These are phyloP conservation scores for Dexiosoma caninum DNA, from an alignment of 2,888 invertebrate species.

Conservation along the genomic window DNA sequence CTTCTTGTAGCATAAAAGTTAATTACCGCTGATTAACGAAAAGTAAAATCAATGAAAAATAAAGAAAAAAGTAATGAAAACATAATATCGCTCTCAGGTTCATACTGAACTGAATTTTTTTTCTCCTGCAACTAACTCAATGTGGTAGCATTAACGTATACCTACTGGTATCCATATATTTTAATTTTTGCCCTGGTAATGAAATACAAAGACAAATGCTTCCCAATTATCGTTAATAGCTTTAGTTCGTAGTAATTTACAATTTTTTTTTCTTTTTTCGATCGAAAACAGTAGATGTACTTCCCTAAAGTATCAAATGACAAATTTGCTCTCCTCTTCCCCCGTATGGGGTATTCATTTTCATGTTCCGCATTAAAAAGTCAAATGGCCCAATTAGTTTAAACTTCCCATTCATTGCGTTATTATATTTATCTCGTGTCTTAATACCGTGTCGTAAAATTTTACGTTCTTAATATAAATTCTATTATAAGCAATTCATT, in stretches of 20 bases:
- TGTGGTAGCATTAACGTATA: no score
- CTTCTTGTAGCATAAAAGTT: no score
- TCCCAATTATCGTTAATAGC: neutral
- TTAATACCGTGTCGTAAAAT: constrained; percentile 8
- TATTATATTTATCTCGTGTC: neutral
- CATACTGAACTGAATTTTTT: no score
- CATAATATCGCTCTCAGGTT: no score
- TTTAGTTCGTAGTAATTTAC: neutral
- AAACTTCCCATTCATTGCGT: constrained; percentile 7
- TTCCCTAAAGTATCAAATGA: neutral
- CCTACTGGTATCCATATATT: no score
- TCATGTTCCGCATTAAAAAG: constrained; percentile 10
- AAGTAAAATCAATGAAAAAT: no score
- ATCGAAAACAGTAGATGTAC: neutral
- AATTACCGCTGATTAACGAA: no score
- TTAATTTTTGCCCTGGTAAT: no score
- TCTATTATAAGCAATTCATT: constrained; percentile 45
- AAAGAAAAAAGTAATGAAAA: no score
- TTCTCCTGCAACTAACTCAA: no score
- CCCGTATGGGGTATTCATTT: neutral
- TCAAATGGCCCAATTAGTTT: constrained; percentile 24
- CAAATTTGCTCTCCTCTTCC: neutral
- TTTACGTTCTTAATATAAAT: constrained; percentile 27
- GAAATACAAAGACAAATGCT: neutral
- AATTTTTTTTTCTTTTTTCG: no score